These are phyloP conservation scores for Nemapogon koenigi DNA, from an alignment of 2,888 invertebrate genomes.

Conservation along the genomic window DNA sequence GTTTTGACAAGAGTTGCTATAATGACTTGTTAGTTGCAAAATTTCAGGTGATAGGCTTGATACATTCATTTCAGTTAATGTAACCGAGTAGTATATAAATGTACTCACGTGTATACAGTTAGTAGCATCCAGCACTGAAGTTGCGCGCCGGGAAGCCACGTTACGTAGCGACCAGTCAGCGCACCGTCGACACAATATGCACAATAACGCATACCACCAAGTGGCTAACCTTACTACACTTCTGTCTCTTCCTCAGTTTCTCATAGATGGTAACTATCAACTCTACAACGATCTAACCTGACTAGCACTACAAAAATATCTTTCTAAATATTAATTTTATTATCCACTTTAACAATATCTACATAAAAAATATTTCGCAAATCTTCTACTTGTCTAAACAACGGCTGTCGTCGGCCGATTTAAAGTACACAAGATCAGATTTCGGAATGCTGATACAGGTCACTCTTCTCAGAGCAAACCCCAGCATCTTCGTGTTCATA, in stretches of 20 bases:
- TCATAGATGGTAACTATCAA: slow-evolving; percentile 35
- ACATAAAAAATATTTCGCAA: too few species aligned
- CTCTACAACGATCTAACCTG: slow-evolving; percentile 1
- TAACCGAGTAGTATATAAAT: too few species aligned
- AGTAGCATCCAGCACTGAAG: slow-evolving; percentile 72
- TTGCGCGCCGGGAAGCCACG: slow-evolving; percentile 67
- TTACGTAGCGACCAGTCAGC: slow-evolving; percentile 66
- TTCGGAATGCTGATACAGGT: slow-evolving; percentile 24
- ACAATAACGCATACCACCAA: slow-evolving; percentile 63
- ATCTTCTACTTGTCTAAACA: slow-evolving; percentile 58
- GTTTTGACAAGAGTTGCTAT: too few species aligned
- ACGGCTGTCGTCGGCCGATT: slow-evolving; percentile 59
- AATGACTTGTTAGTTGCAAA: too few species aligned
- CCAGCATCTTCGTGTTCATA: slow-evolving; percentile 56
- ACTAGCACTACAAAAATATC: too few species aligned
- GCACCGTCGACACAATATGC: slow-evolving; percentile 64
- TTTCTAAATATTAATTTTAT: too few species aligned
- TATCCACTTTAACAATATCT: too few species aligned
- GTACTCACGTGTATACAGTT: slow-evolving; percentile 73
- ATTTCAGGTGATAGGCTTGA: background rate
- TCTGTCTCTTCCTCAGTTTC: slow-evolving; percentile 4
- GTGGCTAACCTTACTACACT: slow-evolving; percentile 31
- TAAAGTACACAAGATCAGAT: slow-evolving; percentile 2
- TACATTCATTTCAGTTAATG: background rate
- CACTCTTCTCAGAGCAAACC: slow-evolving; percentile 51